A percentile compares a stretch with the other conserved stretches of the same genome.
Conservation (phyloP, 1,140 invertebrate genomes). For the Drosophila biarmipes region DNA sequence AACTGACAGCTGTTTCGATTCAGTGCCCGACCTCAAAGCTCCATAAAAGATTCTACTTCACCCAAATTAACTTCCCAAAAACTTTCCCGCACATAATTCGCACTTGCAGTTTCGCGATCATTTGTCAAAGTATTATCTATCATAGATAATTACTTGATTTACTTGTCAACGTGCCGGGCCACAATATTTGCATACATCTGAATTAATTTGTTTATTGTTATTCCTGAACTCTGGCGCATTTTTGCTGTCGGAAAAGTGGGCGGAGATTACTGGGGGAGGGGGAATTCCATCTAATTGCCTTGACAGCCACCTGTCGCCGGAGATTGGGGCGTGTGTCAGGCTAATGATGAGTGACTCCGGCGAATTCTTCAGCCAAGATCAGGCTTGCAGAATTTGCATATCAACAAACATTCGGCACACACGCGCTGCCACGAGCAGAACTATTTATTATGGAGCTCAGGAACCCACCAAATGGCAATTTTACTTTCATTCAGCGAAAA, state of each 20-base stretch:
- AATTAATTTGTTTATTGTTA: conserved; percentile 29
- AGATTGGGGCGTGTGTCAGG: conserved; percentile 29
- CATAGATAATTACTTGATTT: conserved; percentile 70
- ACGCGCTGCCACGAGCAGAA: conserved; percentile 24
- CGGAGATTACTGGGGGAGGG: background rate
- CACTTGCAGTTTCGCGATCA: conserved; percentile 11
- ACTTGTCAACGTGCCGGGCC: conserved; percentile 64
- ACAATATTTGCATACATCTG: conserved; percentile 71
- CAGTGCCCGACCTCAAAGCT: background rate
- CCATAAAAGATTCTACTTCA: background rate
- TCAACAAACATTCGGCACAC: conserved; percentile 38
- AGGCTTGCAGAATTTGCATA: conserved; percentile 28
- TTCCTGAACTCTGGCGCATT: conserved; percentile 16
- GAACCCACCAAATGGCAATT: conserved; percentile 19
- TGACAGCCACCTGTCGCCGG: conserved; percentile 52
- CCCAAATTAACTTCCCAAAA: background rate
- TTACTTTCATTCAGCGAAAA: conserved; percentile 71
- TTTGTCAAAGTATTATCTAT: conserved; percentile 49
- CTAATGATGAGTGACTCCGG: conserved; percentile 10
- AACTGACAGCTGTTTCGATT: conserved; percentile 52
- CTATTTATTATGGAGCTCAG: conserved; percentile 39
- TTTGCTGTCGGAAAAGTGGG: conserved; percentile 20
- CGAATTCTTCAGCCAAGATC: conserved; percentile 34
- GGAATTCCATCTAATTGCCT: conserved; percentile 35
- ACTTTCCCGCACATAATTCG: conserved; percentile 3